These are phyloP conservation scores for Rambutsinella grinnellia DNA, from an alignment of 2,888 invertebrate genomes.

Conservation along the genomic window DNA sequence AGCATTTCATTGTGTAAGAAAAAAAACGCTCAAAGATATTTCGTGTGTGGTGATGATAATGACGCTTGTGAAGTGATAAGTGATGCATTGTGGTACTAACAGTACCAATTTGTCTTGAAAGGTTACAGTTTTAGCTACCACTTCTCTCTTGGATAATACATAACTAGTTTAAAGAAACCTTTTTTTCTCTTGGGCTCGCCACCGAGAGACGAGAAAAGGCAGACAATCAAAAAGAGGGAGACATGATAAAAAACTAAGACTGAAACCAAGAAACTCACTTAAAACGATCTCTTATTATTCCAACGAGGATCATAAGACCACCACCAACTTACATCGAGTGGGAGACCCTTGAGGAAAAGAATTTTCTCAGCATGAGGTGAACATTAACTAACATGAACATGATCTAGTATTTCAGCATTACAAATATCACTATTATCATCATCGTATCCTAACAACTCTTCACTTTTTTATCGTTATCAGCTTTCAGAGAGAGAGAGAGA, in stretches of 20 bases:
- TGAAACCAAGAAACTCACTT: slow-evolving; percentile 1
- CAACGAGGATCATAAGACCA: slow-evolving; percentile 45
- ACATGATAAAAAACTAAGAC: slow-evolving; percentile 14
- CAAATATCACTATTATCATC: slow-evolving; percentile 17
- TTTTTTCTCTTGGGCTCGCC: too few relatives aligned
- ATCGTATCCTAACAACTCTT: slow-evolving; percentile 38
- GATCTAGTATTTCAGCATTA: slow-evolving; percentile 50
- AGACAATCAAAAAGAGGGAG: slow-evolving; percentile 1
- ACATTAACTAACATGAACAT: slow-evolving; percentile 56
- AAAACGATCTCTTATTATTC: slow-evolving; percentile 43
- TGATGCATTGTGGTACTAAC: slow-evolving; percentile 56
- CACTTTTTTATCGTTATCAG: slow-evolving; percentile 48
- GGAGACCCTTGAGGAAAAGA: slow-evolving; percentile 60
- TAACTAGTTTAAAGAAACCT: too few relatives aligned
- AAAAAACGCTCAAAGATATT: not conserved
- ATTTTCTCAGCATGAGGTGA: slow-evolving; percentile 63
- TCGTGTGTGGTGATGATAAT: slow-evolving; percentile 32
- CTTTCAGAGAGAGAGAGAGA: slow-evolving; percentile 35
- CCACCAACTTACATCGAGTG: slow-evolving; percentile 49
- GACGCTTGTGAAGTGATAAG: slow-evolving; percentile 52
- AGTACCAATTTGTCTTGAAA: slow-evolving; percentile 57
- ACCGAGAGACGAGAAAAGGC: too few relatives aligned
- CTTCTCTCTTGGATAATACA: slow-evolving; percentile 32
- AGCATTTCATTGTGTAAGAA: slow-evolving; percentile 37
- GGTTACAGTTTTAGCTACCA: slow-evolving; percentile 39